phyloP scores from a whole-genome alignment of 2,797 vertebrate species.

The Myotis planiceps region DNA sequence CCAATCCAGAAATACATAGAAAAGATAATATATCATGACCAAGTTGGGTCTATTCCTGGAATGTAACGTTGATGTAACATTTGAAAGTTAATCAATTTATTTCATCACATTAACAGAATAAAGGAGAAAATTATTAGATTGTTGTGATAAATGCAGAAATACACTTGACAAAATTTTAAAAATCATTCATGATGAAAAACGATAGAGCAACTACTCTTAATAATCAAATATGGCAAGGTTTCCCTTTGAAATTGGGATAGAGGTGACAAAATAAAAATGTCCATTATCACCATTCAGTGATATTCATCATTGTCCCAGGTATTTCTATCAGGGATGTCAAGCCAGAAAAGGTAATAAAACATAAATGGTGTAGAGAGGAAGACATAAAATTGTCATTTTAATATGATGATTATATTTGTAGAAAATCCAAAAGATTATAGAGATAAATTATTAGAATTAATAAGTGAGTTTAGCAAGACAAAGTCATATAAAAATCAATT shows the following conservation, averaged over 20 bases:
- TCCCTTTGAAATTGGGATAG: background rate
- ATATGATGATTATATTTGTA: conserved; percentile 64
- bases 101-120: background rate
- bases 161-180: background rate
- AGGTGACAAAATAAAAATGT: background rate
- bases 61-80: background rate
- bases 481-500: conserved; percentile 61
- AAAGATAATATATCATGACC: background rate
- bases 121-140: background rate
- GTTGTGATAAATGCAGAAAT: background rate
- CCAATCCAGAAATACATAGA: background rate
- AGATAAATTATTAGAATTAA: conserved; percentile 60
- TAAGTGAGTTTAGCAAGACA: conserved; percentile 57
- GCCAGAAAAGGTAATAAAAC: conserved; percentile 50
- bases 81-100: background rate
- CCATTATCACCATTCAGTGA: background rate
- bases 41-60: background rate
- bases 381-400: conserved; percentile 63
- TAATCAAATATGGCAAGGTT: background rate
- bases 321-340: conserved; percentile 33
- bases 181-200: background rate
- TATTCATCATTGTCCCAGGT: background rate
- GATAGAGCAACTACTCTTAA: background rate
- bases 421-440: conserved; percentile 56
- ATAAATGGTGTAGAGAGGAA: conserved; percentile 40